phyloP scores from a whole-genome alignment of 2,888 invertebrate genomes.

The Elysia crispata region DNA sequence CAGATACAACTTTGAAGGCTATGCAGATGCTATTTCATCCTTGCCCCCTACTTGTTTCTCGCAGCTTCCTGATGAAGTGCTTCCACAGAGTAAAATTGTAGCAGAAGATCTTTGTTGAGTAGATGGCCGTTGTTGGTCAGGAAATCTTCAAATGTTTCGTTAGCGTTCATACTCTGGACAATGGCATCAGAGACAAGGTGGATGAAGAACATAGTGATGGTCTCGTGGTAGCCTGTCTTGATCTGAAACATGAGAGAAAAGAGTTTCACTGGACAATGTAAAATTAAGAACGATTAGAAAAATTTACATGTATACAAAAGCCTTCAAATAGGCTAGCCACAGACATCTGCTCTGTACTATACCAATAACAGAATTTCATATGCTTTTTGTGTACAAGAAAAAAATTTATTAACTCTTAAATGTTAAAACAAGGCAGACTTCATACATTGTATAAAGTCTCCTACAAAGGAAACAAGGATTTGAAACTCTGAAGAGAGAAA shows the following conservation, averaged over 20 bases:
- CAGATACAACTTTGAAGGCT: background rate
- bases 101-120: constrained; percentile 60
- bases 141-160: constrained; percentile 71
- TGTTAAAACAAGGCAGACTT: too few species aligned
- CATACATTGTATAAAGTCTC: too few species aligned
- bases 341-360: too few species aligned
- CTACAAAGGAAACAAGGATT: too few species aligned
- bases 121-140: constrained; percentile 64
- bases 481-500: too few species aligned
- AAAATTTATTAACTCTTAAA: too few species aligned
- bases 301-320: too few species aligned
- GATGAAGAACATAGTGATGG: constrained; percentile 75
- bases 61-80: constrained; percentile 61
- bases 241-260: constrained; percentile 57
- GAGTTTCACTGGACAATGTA: too few species aligned
- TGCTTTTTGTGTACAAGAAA: too few species aligned
- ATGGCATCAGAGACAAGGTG: constrained; percentile 70
- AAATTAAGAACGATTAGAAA: too few species aligned
- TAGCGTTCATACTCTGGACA: constrained; percentile 43
- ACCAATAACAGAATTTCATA: too few species aligned
- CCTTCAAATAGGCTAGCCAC: too few species aligned
- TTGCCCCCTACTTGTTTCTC: constrained; percentile 58
- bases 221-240: constrained; percentile 74
- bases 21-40: background rate
- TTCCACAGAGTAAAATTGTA: constrained; percentile 66